Evolutionary conservation across 2,113 vertebrate genomes (phyloP), one percentile per base, ranked within the genome.

Genomic region (Candoia aspera): DNA sequence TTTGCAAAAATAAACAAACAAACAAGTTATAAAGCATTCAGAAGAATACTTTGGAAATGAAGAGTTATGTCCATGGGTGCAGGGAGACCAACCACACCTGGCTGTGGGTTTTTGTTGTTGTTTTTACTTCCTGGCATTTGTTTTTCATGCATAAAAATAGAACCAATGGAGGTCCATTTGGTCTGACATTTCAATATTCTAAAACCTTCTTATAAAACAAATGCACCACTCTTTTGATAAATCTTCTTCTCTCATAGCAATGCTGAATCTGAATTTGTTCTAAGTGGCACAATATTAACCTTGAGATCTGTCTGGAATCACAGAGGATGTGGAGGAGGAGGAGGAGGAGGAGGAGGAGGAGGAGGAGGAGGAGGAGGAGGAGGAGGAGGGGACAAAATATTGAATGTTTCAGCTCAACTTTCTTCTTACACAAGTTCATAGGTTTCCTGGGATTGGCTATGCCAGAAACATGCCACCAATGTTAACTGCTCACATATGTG

Each of bases 391-490:
- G 2, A 4, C n/a, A 1, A 58, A 58, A 37, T 1, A 0, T 37
- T 8, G n/a, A 37, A 6, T 19, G 6, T 19, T 79, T 79, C n/a
- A 79, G 2, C 15, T 37, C n/a, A 73, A 11, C 13, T 60, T 68
- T 79, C 60, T 26, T 58, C 21, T 58, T 60, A 6, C 37, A 53
- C 60, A 23, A 3, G 10, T 79, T 57, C 1, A 57, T 55, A 68
- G 58, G 6, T 33, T 0, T 0, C 60, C 19, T 0, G 0, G 87
- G 86, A 37, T 88, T 1, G 0, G 15, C 24, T 5, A 2, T 15
- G 17, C 37, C 57, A 54, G 54, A 64, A 84, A 0, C 0, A 0
- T 19, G 58, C 1, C 6, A 90, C 13, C 46, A 23, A 23, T 84
- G 37, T 87, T 42, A 88, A 90, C 46, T 46, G 64, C 15, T 93